Evolutionary conservation across 92 coral and sea anemone species (phyloP), one percentile per base, ranked within the genome.

Genomic region (Desmophyllum pertusum): DNA sequence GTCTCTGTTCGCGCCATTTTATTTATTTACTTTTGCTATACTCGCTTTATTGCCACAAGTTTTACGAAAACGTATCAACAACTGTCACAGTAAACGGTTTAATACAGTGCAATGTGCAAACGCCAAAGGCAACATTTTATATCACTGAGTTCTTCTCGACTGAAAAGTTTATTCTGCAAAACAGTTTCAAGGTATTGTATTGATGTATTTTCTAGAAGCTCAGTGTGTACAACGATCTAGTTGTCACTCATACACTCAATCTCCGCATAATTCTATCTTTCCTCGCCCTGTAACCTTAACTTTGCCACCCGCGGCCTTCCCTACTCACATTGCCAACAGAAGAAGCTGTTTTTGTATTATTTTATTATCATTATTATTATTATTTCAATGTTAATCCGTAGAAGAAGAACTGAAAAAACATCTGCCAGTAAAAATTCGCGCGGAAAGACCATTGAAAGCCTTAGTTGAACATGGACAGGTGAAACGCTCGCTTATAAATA

Each of bases 381-480:
- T 68, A 41, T 82, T 82, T 70, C 43, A 82, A 70, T 43, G 65
- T 50, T 67, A 82, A 73, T 82, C 63, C 73, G 23, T 53, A 53
- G 59, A n/a, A n/a, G n/a, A n/a, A n/a, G n/a, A n/a, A n/a, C n/a
- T 30, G 13, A 55, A 48, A 57, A 59, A 82, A 82, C 86, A 80
- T 80, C 84, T 80, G 84, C 48, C 76, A 2, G 13, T 42, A 46
- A 80, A 48, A 80, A 40, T n/a, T 80, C 55, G 35, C 76, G 40
- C 84, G 76, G 76, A 71, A 82, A 69, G n/a, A 23, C 73, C 33
- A 25, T 21, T 43, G 79, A 40, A 73, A 82, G 79, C 51, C 36
- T 51, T 5, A 82, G 77, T 55, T 59, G 70, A 18, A 81, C 40
- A 72, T 71, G 69, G 72, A 21, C 86, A 82, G 86, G 86, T 82